A percentile compares a stretch with the other conserved stretches of the same genome.
Evolutionary conservation across 2,888 invertebrate species (phyloP).

Genomic region (Anthophora plumipes): DNA sequence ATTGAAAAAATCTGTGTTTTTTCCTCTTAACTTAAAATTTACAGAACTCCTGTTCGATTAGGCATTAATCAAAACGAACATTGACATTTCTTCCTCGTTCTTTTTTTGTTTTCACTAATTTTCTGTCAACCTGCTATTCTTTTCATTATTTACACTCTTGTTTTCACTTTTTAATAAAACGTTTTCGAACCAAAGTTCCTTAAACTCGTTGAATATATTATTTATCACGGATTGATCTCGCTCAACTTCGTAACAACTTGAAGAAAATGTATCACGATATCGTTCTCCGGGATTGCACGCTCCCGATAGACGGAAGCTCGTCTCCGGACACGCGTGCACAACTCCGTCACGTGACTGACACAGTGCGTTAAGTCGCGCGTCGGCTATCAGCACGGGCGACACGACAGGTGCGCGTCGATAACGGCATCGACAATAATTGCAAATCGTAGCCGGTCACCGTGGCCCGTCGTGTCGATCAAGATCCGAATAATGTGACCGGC

Average conservation of each 20-base stretch:
- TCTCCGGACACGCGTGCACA: conserved; percentile 56
- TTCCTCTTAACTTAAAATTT: too few relatives aligned
- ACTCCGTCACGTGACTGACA: conserved; percentile 71
- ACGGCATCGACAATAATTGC: conserved; percentile 79
- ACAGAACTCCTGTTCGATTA: too few relatives aligned
- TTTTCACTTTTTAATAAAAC: too few relatives aligned
- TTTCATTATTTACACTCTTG: too few relatives aligned
- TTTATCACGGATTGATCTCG: too few relatives aligned
- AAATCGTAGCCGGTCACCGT: conserved; percentile 76
- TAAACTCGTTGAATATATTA: too few relatives aligned
- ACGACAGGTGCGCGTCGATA: conserved; percentile 79
- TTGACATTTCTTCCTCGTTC: too few relatives aligned
- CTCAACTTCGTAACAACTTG: not conserved
- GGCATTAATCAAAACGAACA: too few relatives aligned
- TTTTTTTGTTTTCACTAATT: too few relatives aligned
- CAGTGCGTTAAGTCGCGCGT: conserved; percentile 75
- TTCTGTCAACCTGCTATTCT: too few relatives aligned
- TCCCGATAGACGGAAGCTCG: conserved; percentile 50
- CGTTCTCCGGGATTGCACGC: not conserved
- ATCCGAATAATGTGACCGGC: conserved; percentile 73
- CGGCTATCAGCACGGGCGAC: conserved; percentile 75
- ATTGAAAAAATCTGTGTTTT: too few relatives aligned
- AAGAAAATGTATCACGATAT: not conserved
- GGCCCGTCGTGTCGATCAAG: conserved; percentile 72
- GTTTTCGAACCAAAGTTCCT: too few relatives aligned